Evolutionary conservation across 2,888 invertebrate genomes (phyloP).

Genomic region (Villa cingulata): DNA sequence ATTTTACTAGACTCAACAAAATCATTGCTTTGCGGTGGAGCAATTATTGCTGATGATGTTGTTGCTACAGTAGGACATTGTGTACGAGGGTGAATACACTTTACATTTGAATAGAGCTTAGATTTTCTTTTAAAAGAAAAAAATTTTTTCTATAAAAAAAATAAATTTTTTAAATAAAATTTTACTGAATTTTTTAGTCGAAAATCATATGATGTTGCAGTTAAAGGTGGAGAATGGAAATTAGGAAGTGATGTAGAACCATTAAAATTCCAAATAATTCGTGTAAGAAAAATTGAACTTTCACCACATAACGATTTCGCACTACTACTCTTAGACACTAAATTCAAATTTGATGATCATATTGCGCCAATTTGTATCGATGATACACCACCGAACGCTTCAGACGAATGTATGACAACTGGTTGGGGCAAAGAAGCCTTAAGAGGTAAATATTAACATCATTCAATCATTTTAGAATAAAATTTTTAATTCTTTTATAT

Average conservation of each 20-base stretch:
- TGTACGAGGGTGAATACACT: constrained; percentile 51
- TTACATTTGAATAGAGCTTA: not conserved
- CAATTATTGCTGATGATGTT: constrained; percentile 58
- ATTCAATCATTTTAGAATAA: not conserved
- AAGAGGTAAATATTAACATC: constrained; percentile 44
- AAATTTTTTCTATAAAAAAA: not conserved
- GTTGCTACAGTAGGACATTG: constrained; percentile 70
- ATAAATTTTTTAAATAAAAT: not conserved
- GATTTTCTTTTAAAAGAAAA: not conserved
- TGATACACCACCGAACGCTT: constrained; percentile 40
- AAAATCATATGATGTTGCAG: constrained; percentile 49
- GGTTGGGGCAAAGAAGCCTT: constrained; percentile 73
- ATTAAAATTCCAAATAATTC: constrained; percentile 61
- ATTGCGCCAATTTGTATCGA: constrained; percentile 63
- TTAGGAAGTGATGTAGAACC: constrained; percentile 69
- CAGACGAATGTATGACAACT: constrained; percentile 56
- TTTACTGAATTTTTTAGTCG: constrained; percentile 36
- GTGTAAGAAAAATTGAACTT: constrained; percentile 51
- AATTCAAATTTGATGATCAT: constrained; percentile 50
- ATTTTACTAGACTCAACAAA: constrained; percentile 56
- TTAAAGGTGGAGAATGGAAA: constrained; percentile 76
- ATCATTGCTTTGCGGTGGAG: constrained; percentile 65
- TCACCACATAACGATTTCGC: constrained; percentile 66
- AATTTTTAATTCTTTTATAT: not conserved
- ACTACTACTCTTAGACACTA: constrained; percentile 51